phyloP scores from a whole-genome alignment of 2,888 invertebrate species.

The Cephus sareptanus region DNA sequence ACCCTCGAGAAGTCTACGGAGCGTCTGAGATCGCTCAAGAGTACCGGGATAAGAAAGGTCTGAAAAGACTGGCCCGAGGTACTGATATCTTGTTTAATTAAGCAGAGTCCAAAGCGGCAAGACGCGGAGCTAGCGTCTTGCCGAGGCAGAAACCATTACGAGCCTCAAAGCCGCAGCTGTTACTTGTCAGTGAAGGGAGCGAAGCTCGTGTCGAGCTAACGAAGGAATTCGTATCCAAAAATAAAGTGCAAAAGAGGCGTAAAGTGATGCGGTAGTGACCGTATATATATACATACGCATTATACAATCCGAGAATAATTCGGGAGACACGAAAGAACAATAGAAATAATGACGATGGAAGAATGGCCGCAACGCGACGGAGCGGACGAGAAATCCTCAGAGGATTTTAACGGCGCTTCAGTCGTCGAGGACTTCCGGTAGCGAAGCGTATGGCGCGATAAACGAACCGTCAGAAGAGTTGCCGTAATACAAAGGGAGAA shows the following conservation, averaged over 20 bases:
- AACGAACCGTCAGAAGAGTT: no score
- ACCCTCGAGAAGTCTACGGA: no score
- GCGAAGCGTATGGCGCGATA: no score
- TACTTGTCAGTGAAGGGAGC: background rate
- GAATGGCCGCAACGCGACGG: background rate
- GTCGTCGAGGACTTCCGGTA: no score
- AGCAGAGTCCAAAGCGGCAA: conserved; percentile 34
- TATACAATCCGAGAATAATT: background rate
- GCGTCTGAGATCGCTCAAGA: no score
- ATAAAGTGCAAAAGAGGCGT: background rate
- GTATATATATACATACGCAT: no score
- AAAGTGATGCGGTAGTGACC: no score
- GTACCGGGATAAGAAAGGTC: no score
- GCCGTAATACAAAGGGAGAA: no score
- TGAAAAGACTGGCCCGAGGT: conserved; percentile 6
- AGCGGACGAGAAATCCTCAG: background rate
- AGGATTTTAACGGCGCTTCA: no score
- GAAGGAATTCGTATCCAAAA: background rate
- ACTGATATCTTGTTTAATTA: conserved; percentile 53
- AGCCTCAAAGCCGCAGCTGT: background rate
- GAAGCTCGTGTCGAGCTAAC: background rate
- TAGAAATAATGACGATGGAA: background rate
- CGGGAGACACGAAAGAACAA: background rate
- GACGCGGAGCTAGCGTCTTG: background rate
- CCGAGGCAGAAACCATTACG: background rate